Conservation (phyloP, 2,888 invertebrate genomes). For the Xanthorhoe designata region DNA sequence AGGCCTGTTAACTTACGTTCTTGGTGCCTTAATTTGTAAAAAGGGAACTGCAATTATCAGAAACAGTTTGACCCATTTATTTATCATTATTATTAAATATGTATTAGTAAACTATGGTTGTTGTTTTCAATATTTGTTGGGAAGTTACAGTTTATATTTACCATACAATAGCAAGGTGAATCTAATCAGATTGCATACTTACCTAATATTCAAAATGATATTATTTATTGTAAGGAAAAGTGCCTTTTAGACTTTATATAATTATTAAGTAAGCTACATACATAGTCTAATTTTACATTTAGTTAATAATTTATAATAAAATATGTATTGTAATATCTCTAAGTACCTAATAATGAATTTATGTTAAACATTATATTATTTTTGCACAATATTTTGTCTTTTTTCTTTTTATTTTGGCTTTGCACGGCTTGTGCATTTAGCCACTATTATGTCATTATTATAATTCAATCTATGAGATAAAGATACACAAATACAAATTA, state of each 20-base stretch:
- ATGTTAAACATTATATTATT: conserved; percentile 79
- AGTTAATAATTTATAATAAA: conserved; percentile 39
- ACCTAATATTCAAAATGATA: conserved; percentile 45
- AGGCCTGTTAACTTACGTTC: conserved; percentile 32
- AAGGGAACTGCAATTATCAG: conserved; percentile 7
- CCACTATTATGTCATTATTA: too few relatives aligned
- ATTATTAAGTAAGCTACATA: conserved; percentile 21
- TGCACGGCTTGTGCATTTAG: too few relatives aligned
- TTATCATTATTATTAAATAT: conserved; percentile 6
- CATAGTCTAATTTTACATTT: conserved; percentile 42
- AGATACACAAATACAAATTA: too few relatives aligned
- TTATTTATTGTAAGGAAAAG: conserved; percentile 74
- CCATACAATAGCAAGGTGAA: conserved; percentile 21
- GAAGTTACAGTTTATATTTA: conserved; percentile 22
- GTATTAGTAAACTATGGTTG: conserved; percentile 26
- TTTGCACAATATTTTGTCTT: conserved; percentile 69
- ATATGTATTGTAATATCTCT: conserved; percentile 39
- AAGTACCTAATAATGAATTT: conserved; percentile 63
- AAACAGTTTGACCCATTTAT: conserved; percentile 10
- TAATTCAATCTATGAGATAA: too few relatives aligned
- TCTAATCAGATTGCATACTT: conserved; percentile 19
- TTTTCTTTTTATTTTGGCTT: background rate
- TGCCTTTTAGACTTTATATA: conserved; percentile 70
- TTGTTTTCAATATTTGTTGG: conserved; percentile 26
- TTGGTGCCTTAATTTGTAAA: conserved; percentile 42